A percentile compares a stretch with the other conserved stretches of the same genome.
These are phyloP conservation scores for Rhopalosiphum maidis DNA, from an alignment of 1,140 invertebrate genomes.

Conservation along the genomic window DNA sequence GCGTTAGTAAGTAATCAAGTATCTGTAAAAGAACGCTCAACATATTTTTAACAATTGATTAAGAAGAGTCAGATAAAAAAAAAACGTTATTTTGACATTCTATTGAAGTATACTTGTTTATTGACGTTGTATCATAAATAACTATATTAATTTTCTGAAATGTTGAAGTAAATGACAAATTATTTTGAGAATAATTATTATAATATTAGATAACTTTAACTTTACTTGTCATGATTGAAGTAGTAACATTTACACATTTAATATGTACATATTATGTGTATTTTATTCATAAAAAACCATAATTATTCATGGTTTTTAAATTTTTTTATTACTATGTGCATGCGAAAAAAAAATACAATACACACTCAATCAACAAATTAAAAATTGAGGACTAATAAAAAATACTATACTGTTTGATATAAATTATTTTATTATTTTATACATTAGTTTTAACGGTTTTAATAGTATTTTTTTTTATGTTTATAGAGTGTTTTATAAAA, in stretches of 20 bases:
- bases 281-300: neutral
- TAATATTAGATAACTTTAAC: neutral
- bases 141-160: neutral
- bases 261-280: neutral
- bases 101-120: neutral
- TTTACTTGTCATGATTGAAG: neutral
- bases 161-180: neutral
- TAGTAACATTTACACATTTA: neutral
- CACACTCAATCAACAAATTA: neutral
- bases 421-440: neutral
- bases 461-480: neutral
- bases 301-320: too few species aligned
- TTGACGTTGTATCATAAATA: neutral
- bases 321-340: neutral
- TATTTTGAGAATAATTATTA: neutral
- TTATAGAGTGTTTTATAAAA: constrained; percentile 87
- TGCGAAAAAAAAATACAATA: neutral
- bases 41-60: neutral
- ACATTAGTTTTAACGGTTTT: neutral
- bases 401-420: neutral
- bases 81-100: neutral
- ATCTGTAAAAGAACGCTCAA: neutral
- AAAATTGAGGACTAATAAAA: neutral
- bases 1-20: neutral
- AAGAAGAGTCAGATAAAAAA: neutral